phyloP scores from a whole-genome alignment of 2,888 invertebrate genomes.

The Drosophila conformis region DNA sequence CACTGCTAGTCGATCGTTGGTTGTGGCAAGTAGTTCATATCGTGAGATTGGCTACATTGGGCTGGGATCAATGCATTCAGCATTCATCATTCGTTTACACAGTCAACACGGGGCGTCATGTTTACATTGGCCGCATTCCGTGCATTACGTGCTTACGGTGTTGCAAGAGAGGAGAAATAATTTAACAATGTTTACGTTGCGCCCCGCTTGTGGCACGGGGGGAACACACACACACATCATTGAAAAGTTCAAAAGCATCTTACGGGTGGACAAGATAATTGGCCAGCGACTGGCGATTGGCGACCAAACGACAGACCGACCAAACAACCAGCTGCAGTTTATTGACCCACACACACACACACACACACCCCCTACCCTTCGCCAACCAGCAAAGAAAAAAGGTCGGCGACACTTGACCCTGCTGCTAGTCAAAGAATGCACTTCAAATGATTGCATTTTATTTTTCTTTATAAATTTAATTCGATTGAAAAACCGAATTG shows the following conservation, averaged over 20 bases:
- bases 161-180: conserved; percentile 12
- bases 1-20: neutral
- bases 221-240: neutral
- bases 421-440: neutral
- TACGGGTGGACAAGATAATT: conserved; percentile 11
- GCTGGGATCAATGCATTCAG: conserved; percentile 31
- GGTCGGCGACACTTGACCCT: neutral
- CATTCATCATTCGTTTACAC: conserved; percentile 49
- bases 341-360: conserved; percentile 21
- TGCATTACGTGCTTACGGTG: conserved; percentile 4
- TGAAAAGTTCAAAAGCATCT: conserved; percentile 41
- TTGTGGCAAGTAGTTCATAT: conserved; percentile 10
- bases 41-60: conserved; percentile 1
- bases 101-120: conserved; percentile 31
- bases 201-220: conserved; percentile 18
- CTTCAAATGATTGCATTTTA: neutral
- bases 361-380: neutral
- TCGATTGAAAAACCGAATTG: neutral
- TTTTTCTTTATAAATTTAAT: neutral
- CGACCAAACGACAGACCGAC: neutral
- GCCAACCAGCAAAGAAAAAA: neutral
- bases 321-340: conserved; percentile 16
- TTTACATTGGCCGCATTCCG: conserved; percentile 53
- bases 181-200: conserved; percentile 49
- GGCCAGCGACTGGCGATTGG: neutral